These are phyloP conservation scores for Eciton burchellii DNA, from an alignment of 1,140 invertebrate genomes.

Conservation along the genomic window DNA sequence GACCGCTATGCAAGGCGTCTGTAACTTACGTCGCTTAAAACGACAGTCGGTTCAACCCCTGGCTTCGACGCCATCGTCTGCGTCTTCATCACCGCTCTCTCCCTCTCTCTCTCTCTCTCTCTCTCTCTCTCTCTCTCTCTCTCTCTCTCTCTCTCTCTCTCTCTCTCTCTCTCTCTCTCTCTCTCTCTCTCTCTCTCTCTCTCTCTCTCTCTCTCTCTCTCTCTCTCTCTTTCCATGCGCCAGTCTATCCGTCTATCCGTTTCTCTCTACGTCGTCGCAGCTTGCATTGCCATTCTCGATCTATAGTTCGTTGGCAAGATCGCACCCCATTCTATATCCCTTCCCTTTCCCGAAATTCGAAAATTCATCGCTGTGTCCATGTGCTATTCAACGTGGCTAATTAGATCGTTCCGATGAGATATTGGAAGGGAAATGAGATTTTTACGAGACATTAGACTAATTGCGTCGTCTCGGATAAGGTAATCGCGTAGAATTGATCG, in stretches of 20 bases:
- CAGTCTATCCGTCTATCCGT: constrained; percentile 38
- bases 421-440: neutral
- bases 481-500: neutral
- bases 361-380: constrained; percentile 57
- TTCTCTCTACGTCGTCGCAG: constrained; percentile 29
- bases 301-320: constrained; percentile 72
- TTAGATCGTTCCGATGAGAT: neutral
- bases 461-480: neutral
- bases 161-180: constrained; percentile 34
- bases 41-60: constrained; percentile 71
- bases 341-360: constrained; percentile 48
- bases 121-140: too few species aligned
- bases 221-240: neutral
- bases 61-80: constrained; percentile 49
- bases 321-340: constrained; percentile 18
- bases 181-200: neutral
- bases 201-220: neutral
- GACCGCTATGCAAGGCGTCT: constrained; percentile 71
- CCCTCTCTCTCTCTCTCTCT: constrained; percentile 25
- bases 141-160: too few species aligned
- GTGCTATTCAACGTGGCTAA: neutral
- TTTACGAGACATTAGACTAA: neutral
- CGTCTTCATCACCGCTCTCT: constrained; percentile 40
- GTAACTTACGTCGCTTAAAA: constrained; percentile 76
- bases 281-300: constrained; percentile 65